Base-by-base conservation (phyloP, 2,113 vertebrate genomes). In the Pseudopodoces humilis region DNA sequence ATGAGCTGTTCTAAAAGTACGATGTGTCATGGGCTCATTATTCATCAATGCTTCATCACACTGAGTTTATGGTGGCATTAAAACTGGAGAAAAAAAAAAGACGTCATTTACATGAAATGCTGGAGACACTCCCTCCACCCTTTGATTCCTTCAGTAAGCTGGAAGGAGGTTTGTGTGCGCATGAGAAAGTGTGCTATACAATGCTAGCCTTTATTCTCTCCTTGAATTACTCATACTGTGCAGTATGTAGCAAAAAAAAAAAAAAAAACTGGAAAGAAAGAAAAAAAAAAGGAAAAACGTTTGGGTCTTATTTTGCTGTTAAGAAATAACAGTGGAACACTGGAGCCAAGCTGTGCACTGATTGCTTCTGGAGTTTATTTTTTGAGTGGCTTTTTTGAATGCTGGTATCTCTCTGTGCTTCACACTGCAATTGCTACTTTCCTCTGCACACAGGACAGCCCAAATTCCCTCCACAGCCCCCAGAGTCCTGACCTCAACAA, bases 181-280 rank as follows among this genome's bases (percentile, higher is more conserved):
- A 95, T 91, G 93, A 95, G 94, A 97, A 94, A 94, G 95, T 78
- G 92, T 95, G 92, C 81, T 94, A 75, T 80, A 97, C 96, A 97
- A 97, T 95, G 96, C 93, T 33, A 13, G 88, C 90, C 95, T 97
- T 97, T 97, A 94, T 97, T 97, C 96, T 95, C 94, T 44, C 63
- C 91, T 92, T 97, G 90, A 96, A 95, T 97, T 96, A 97, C 95
- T 96, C 96, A 95, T 96, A 96, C 92, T 93, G 92, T 92, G 94
- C 94, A 97, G 96, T 90, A 96, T 94, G 88, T 94, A 93, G 79
- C 7, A 58, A 70, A 79, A 89, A 93, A 88, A 86, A 70, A 46
- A 59, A 24, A 5, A 16, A 24, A n/a, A n/a, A 6, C 1, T 3
- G 31, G 49, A 50, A 72, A 35, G 46, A 52, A 60, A 22, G 6